These are phyloP conservation scores for Perizoma flavofasciatum DNA, from an alignment of 2,888 invertebrate genomes.

Conservation along the genomic window DNA sequence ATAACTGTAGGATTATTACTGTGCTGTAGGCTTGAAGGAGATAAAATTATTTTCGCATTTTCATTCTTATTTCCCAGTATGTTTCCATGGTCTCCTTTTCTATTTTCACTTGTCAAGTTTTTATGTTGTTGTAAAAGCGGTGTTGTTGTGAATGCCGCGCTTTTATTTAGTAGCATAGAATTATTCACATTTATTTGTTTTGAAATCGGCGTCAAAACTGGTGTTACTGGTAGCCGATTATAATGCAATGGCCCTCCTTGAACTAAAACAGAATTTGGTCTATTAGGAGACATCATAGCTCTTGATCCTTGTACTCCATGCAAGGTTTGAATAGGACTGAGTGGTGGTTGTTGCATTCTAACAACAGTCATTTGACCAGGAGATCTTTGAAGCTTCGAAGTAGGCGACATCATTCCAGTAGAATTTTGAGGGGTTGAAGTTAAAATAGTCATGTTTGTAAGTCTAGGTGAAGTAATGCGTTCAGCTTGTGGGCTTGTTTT, in stretches of 20 bases:
- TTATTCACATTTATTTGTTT: slow-evolving; percentile 82
- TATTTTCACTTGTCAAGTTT: slow-evolving; percentile 60
- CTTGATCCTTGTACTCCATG: slow-evolving; percentile 69
- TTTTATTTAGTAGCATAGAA: slow-evolving; percentile 68
- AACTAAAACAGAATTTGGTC: slow-evolving; percentile 75
- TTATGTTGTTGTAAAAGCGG: slow-evolving; percentile 68
- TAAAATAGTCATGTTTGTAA: slow-evolving; percentile 71
- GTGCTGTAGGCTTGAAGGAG: slow-evolving; percentile 66
- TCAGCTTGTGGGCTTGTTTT: slow-evolving; percentile 68
- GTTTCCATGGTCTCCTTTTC: slow-evolving; percentile 60
- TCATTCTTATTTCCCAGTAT: slow-evolving; percentile 58
- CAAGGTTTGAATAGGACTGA: slow-evolving; percentile 74
- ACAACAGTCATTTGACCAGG: slow-evolving; percentile 79
- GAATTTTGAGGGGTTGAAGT: slow-evolving; percentile 68
- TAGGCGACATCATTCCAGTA: slow-evolving; percentile 67
- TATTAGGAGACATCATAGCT: slow-evolving; percentile 74
- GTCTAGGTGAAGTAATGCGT: slow-evolving; percentile 65
- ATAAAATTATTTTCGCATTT: slow-evolving; percentile 71
- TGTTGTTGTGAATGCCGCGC: slow-evolving; percentile 51
- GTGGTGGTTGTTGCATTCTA: slow-evolving; percentile 78
- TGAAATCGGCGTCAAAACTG: slow-evolving; percentile 82
- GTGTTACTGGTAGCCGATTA: slow-evolving; percentile 83
- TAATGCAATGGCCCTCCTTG: slow-evolving; percentile 76
- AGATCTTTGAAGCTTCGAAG: slow-evolving; percentile 68
- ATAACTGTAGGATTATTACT: slow-evolving; percentile 69